phyloP scores from a whole-genome alignment of 1,140 invertebrate genomes.

The Drosophila baimaii region DNA sequence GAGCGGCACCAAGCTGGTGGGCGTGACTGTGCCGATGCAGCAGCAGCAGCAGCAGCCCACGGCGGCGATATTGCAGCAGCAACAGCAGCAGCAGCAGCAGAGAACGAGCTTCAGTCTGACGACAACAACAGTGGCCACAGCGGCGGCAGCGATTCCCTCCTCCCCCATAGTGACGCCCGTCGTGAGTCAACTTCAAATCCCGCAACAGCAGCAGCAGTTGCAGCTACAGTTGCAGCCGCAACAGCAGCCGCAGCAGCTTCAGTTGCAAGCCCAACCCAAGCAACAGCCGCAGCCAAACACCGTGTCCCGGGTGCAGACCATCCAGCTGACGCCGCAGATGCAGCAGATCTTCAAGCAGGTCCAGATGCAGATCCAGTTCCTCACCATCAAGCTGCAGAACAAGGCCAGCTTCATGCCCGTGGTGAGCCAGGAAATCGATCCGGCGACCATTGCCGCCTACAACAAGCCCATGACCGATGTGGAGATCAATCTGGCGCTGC shows the following conservation, averaged over 20 bases:
- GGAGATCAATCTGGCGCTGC: conserved; percentile 85
- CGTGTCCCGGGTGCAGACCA: conserved; percentile 86
- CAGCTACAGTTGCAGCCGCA: conserved; percentile 85
- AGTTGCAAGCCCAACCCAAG: conserved; percentile 29
- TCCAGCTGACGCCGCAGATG: conserved; percentile 87
- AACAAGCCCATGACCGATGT: conserved; percentile 82
- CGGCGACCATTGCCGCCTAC: conserved; percentile 65
- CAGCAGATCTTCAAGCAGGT: conserved; percentile 87
- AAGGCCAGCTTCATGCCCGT: conserved; percentile 67
- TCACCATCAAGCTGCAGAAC: conserved; percentile 85
- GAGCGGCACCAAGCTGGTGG: conserved; percentile 85
- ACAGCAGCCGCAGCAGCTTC: conserved; percentile 51
- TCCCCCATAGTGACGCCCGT: conserved; percentile 29
- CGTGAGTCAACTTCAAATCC: conserved; percentile 46
- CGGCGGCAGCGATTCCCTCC: conserved; percentile 3
- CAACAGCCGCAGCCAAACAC: conserved; percentile 65
- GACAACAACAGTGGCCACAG: conserved; percentile 35
- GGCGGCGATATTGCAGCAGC: conserved; percentile 47
- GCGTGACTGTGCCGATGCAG: conserved; percentile 83
- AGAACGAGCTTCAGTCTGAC: conserved; percentile 52
- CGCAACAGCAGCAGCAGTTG: conserved; percentile 64
- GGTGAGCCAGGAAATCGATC: conserved; percentile 70
- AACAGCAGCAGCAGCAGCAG: conserved; percentile 51
- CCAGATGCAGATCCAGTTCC: conserved; percentile 86
- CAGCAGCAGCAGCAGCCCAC: conserved; percentile 70